Evolutionary conservation across 2,113 vertebrate species (phyloP).

Genomic region (Nothoprocta pentlandii): DNA sequence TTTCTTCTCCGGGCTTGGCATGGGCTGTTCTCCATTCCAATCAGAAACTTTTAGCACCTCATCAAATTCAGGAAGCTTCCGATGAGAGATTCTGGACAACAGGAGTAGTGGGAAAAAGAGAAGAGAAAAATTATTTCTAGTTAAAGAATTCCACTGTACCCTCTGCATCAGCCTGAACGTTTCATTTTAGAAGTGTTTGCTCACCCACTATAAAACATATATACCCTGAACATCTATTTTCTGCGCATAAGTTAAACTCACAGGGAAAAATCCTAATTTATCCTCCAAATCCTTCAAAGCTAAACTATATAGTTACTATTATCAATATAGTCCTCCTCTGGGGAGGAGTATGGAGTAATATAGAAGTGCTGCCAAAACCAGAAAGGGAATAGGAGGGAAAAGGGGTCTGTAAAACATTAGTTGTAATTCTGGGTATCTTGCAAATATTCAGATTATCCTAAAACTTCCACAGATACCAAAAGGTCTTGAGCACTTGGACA

Average conservation of each 20-base stretch:
- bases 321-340: neutral
- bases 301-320: neutral
- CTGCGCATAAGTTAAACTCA: neutral
- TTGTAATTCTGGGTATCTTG: neutral
- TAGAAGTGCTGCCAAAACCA: neutral
- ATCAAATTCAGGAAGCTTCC: slow-evolving; percentile 81
- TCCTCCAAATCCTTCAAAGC: neutral
- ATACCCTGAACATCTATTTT: neutral
- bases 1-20: slow-evolving; percentile 78
- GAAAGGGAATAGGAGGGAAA: neutral
- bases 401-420: neutral
- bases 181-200: neutral
- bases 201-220: neutral
- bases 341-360: neutral
- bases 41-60: slow-evolving; percentile 68
- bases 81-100: slow-evolving; percentile 79
- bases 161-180: neutral
- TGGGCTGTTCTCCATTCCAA: neutral
- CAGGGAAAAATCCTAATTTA: neutral
- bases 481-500: neutral
- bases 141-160: neutral
- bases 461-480: neutral
- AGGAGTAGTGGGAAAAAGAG: neutral
- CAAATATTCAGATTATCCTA: neutral
- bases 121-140: neutral